Evolutionary conservation across 2,113 vertebrate genomes (phyloP), one percentile per base, ranked within the genome.

Genomic region (Tricholaema leucomelas): DNA sequence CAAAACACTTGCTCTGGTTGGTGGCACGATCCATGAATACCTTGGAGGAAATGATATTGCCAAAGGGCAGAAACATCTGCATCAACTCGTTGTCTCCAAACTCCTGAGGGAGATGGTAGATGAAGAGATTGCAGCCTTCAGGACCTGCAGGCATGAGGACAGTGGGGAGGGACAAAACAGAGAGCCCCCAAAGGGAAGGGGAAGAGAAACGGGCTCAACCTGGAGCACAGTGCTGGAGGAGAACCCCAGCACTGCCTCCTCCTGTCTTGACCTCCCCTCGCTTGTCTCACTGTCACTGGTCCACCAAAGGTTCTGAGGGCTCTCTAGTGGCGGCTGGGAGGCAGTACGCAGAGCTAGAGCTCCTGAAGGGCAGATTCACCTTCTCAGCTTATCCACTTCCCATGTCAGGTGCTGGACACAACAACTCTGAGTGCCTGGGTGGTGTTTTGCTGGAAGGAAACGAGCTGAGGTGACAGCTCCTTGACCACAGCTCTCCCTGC

Each of bases 1-100:
- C 99, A 74, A 99, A 99, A 97, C 99, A 99, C 95, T 99, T 99
- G 98, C 99, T 99, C 98, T 99, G 99, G 97, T 99, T 99, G 96
- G 99, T 99, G 83, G 99, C 99, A 85, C 99, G 98, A 97, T 99
- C 99, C 99, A 99, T 99, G 97, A 99, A 99, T 87, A 99, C 99
- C 97, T 99, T 99, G 96, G 99, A 99, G 95, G 99, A 99, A 97
- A 99, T 99, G 87, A 99, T 99, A 18, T 98, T 98, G 89, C 99
- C 99, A 63, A 99, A 99, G 79, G 99, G 99, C 95, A 99, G 98
- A 96, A 99, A 99, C 99, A 99, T 99, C 98, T 99, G 99, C 97
- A 99, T 99, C 97, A 99, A 98, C 96, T 99, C 99, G 36, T 98
- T 99, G 98, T 99, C 99, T 82, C 99, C 99, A 97, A 99, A 99